Evolutionary conservation across 2,113 vertebrate genomes (phyloP).

Genomic region (Peucedramus taeniatus): DNA sequence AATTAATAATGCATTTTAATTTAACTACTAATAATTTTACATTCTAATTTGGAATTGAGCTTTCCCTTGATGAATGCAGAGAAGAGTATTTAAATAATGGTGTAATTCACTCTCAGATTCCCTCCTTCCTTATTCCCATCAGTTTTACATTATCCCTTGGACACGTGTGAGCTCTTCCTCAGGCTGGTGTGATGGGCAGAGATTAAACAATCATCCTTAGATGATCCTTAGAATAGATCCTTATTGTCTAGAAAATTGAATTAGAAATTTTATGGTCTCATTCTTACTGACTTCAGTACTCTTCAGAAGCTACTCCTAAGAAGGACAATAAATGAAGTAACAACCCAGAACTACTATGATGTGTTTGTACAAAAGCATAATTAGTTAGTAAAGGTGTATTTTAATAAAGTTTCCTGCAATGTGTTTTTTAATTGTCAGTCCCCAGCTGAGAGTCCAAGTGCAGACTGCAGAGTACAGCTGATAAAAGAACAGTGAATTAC

Average conservation of each 20-base stretch:
- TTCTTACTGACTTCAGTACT: neutral
- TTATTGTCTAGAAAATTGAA: neutral
- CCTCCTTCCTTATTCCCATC: neutral
- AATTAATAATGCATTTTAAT: slow-evolving; percentile 49
- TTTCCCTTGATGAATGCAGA: slow-evolving; percentile 29
- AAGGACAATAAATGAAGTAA: neutral
- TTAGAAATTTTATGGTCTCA: neutral
- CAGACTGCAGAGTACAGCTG: neutral
- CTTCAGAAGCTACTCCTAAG: neutral
- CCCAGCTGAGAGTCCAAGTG: neutral
- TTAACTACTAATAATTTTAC: slow-evolving; percentile 31
- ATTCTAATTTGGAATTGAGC: slow-evolving; percentile 27
- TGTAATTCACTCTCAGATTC: neutral
- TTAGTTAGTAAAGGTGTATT: neutral
- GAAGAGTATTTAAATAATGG: slow-evolving; percentile 37
- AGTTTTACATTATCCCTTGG: neutral
- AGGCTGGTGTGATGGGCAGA: neutral
- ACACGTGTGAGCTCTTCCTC: neutral
- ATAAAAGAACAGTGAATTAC: neutral
- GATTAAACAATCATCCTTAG: neutral
- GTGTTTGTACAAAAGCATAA: neutral
- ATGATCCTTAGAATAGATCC: neutral
- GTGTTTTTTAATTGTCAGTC: neutral
- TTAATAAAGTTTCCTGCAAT: neutral
- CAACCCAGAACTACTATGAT: neutral